phyloP scores from a whole-genome alignment of 2,888 invertebrate genomes.

The Sarcophaga subvicina region DNA sequence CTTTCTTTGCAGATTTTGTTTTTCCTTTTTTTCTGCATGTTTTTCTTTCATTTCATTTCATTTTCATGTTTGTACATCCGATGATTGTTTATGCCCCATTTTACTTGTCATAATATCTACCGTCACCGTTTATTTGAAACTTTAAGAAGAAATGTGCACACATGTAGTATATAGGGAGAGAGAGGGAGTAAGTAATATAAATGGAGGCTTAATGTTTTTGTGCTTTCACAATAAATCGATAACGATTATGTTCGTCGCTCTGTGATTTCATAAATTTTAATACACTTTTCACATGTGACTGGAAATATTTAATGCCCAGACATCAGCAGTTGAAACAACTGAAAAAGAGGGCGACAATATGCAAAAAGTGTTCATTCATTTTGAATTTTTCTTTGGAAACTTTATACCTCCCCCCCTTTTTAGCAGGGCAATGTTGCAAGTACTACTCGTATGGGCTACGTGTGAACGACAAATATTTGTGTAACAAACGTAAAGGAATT shows the following conservation, averaged over 20 bases:
- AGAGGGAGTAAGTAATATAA: neutral
- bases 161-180: too few species aligned
- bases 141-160: neutral
- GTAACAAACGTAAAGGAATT: too few species aligned
- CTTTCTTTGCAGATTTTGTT: conserved; percentile 23
- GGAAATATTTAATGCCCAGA: neutral
- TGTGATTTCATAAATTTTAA: conserved; percentile 41
- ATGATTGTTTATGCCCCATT: conserved; percentile 1
- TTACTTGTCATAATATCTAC: conserved; percentile 52
- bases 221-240: conserved; percentile 55
- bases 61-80: conserved; percentile 46
- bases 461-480: too few species aligned
- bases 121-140: conserved; percentile 10
- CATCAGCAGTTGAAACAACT: too few species aligned
- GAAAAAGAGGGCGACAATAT: too few species aligned
- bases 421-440: too few species aligned
- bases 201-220: neutral
- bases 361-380: too few species aligned
- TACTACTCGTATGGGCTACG: too few species aligned
- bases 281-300: neutral
- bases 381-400: too few species aligned
- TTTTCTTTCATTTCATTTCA: too few species aligned
- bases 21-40: too few species aligned
- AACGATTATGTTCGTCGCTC: conserved; percentile 60
- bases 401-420: too few species aligned